Percentiles rank a stretch among this genome's conserved stretches.
phyloP scores from a whole-genome alignment of 2,797 vertebrate species.

The Pampus argenteus region DNA sequence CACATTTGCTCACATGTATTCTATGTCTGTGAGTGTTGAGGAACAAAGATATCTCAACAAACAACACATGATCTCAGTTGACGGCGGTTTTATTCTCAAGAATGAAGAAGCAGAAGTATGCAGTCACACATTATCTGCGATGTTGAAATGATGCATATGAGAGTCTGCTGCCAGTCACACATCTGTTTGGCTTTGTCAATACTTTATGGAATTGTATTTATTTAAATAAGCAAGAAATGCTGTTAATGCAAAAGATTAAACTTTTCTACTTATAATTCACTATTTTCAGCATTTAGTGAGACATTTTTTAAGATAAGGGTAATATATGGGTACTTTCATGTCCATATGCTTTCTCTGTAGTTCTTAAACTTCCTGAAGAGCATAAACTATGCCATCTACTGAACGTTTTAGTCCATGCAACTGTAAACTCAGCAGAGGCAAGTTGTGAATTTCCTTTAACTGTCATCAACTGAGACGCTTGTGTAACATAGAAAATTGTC shows the following conservation, averaged over 20 bases:
- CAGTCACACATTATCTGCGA: conserved; percentile 13
- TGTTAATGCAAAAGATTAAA: not conserved
- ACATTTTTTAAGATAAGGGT: not conserved
- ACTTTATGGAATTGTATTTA: not conserved
- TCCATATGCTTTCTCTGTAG: not conserved
- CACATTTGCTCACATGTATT: not conserved
- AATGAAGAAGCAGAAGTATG: conserved; percentile 53
- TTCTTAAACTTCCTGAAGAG: no score
- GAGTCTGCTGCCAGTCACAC: conserved; percentile 1
- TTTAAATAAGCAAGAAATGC: not conserved
- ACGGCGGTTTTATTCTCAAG: not conserved
- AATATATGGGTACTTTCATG: not conserved
- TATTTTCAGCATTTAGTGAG: not conserved
- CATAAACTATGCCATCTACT: not conserved
- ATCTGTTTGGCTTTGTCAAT: not conserved
- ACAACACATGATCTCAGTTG: not conserved
- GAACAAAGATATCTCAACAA: not conserved
- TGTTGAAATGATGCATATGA: conserved; percentile 21
- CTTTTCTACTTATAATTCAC: no score
- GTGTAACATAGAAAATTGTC: not conserved
- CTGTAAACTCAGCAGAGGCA: not conserved
- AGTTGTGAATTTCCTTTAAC: not conserved
- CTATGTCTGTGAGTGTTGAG: not conserved
- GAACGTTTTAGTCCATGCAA: not conserved
- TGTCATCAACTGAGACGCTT: not conserved